Evolutionary conservation across 2,888 invertebrate genomes (phyloP), one percentile per base, ranked within the genome.

Genomic region (Spatulosminthurus flaviceps): DNA sequence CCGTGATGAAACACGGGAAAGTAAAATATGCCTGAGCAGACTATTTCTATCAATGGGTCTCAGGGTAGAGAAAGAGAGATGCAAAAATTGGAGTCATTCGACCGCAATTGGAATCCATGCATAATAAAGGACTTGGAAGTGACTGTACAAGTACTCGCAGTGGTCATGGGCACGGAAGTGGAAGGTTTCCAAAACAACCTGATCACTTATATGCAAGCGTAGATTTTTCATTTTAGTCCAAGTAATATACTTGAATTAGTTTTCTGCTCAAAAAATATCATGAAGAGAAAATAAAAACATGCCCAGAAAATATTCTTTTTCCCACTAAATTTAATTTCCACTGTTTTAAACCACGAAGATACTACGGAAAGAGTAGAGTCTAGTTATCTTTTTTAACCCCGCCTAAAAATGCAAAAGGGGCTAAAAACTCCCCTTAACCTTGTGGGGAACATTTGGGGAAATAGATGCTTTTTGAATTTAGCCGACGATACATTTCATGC

Each of bases 121-220:
- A 41, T 29, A 66, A 64, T 61, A 60, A 61, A 75, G 34, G 24
- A 41, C 28, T 22, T 21, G 64, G 61, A 42, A 74, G 21, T 64
- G n/a, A 64, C 64, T 64, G n/a, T 9, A 24, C 22, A 64, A 69
- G 13, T 21, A 71, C 29, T 41, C 7, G 51, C 16, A 41, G 61
- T 70, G 78, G 70, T 78, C 70, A 78, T 13, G 72, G 66, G 66
- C 28, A 61, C 11, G 34, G 51, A 34, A 72, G 60, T 72, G 61
- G 71, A 41, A 42, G 22, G 22, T 51, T 51, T 51, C 19, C 16
- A 51, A 41, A 41, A 51, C 51, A 51, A 9, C 51, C 16, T 51
- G 51, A 51, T 51, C n/a, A n/a, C n/a, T n/a, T n/a, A 19, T 5
- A 13, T 19, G 51, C 9, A 51, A 2, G 5, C 16, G 51, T 51